Base-by-base conservation (phyloP, 1,140 invertebrate species). In the Drosophila baimaii region DNA sequence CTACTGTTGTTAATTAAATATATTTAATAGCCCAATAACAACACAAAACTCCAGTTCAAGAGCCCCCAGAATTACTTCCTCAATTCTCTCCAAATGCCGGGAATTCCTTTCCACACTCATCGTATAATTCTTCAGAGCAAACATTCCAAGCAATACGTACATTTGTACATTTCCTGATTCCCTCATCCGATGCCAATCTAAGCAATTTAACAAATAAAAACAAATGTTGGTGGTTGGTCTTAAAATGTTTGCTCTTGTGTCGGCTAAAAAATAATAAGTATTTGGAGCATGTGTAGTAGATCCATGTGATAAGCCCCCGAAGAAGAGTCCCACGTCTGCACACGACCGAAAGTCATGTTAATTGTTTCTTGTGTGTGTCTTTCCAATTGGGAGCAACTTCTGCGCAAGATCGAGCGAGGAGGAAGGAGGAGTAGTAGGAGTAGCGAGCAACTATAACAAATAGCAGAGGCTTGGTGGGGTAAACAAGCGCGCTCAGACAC, bases 311-410 rank as follows among this genome's bases (percentile, higher is more conserved):
- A 75, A 75, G 72, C 51, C 13, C 13, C 51, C 51, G 15, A 19
- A 31, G 21, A 58, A 33, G 66, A 72, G 69, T 69, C 73, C 63
- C 74, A 77, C 76, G 78, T 77, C 62, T 77, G 54, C 73, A 76
- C 73, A 77, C 73, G 62, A 76, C 62, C 31, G 46, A 76, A 59
- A 76, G 62, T 77, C 54, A 76, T 77, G 72, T 68, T 52, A 71
- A 58, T 71, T 70, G 41, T 29, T 47, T 39, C 27, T 61, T 66
- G 29, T 86, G 79, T 88, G 79, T 89, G 63, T 88, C 83, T 83
- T 88, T 83, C 63, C 83, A 89, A 88, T 88, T 89, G 83, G 68
- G 83, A 86, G 83, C 83, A 86, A 77, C 82, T 88, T 82, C 82
- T 81, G 51, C 61, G 55, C 58, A 55, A 70, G 35, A 70, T 71